These are phyloP conservation scores for Phoxinus phoxinus DNA, from an alignment of 2,113 vertebrate species.

Conservation along the genomic window DNA sequence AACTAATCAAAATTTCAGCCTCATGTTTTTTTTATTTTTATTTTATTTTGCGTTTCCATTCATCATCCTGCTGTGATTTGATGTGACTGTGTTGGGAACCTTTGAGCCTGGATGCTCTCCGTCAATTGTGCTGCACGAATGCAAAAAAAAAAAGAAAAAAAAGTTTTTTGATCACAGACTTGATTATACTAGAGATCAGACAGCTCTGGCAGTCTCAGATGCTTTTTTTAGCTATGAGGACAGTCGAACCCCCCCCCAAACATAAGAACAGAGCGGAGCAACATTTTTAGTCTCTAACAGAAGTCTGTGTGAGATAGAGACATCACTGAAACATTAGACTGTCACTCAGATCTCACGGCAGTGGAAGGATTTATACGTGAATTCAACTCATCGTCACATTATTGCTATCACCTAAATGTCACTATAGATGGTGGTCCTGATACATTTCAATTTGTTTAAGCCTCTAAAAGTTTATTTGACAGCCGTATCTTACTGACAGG, in stretches of 20 bases:
- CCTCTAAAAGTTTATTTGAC: neutral
- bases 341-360: neutral
- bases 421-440: neutral
- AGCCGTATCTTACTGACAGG: neutral
- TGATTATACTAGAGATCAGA: constrained; percentile 32
- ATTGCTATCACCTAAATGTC: neutral
- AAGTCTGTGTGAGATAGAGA: constrained; percentile 3
- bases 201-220: constrained; percentile 18
- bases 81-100: neutral
- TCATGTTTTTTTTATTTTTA: too few relatives aligned
- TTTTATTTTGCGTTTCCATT: too few relatives aligned
- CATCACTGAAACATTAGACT: constrained; percentile 1
- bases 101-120: neutral
- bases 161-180: constrained; percentile 7
- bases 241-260: neutral
- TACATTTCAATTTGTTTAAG: neutral
- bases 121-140: neutral
- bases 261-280: constrained; percentile 1
- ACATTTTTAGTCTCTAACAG: constrained; percentile 2
- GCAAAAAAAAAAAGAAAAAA: neutral
- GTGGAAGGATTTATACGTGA: neutral
- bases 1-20: constrained; percentile 19
- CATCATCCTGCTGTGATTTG: neutral
- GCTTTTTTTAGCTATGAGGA: constrained; percentile 13
- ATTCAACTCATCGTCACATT: neutral